These are phyloP conservation scores for Siphlonurus alternatus DNA, from an alignment of 2,888 invertebrate species.

Conservation along the genomic window DNA sequence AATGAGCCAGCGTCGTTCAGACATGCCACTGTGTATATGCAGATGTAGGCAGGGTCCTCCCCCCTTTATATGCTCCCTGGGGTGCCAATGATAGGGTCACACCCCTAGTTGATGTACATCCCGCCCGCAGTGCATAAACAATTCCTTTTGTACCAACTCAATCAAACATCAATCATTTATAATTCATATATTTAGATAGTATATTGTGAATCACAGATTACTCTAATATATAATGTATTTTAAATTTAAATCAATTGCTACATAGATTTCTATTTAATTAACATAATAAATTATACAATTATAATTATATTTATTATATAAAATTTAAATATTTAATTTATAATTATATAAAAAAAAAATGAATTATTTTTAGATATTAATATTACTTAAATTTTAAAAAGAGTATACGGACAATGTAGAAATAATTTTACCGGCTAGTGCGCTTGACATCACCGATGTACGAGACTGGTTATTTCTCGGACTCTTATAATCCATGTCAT, in stretches of 20 bases:
- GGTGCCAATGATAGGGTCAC: neutral
- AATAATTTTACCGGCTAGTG: neutral
- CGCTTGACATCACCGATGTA: neutral
- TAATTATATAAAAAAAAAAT: neutral
- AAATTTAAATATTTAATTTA: no score
- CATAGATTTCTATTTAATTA: neutral
- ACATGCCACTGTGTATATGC: no score
- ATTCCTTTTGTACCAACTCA: neutral
- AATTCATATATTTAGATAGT: neutral
- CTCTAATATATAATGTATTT: no score
- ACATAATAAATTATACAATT: neutral
- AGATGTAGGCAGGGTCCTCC: neutral
- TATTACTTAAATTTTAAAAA: neutral
- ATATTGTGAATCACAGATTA: no score
- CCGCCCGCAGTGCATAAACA: neutral
- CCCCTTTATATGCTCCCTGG: neutral
- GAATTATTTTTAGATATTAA: neutral
- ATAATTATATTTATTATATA: neutral
- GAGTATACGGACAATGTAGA: neutral
- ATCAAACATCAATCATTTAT: neutral
- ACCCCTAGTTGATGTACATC: neutral
- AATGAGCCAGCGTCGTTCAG: no score
- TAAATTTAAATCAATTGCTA: no score
- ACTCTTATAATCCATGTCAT: neutral
- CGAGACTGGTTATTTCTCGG: neutral